Evolutionary conservation across 1,140 invertebrate species (phyloP).

Genomic region (Drosophila rufa): DNA sequence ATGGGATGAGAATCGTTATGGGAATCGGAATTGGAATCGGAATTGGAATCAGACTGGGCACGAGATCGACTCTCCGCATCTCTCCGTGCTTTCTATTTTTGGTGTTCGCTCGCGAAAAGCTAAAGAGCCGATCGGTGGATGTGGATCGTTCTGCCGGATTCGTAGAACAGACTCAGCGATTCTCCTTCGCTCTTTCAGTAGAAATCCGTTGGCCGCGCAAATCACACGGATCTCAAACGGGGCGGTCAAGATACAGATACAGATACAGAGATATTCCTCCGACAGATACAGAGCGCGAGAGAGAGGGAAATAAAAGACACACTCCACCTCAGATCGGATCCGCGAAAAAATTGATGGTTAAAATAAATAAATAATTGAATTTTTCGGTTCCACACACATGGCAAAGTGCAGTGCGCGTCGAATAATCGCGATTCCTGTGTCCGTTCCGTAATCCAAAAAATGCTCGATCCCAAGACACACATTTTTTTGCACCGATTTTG

Average conservation of each 20-base stretch:
- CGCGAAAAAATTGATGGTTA: constrained; percentile 51
- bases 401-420: constrained; percentile 64
- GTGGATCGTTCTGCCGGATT: constrained; percentile 24
- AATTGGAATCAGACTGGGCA: constrained; percentile 2
- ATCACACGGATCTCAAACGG: constrained; percentile 55
- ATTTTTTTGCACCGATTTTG: constrained; percentile 26
- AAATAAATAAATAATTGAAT: constrained; percentile 75
- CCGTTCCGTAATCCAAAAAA: constrained; percentile 33
- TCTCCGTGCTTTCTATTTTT: constrained; percentile 68
- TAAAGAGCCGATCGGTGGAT: constrained; percentile 40
- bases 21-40: constrained; percentile 9
- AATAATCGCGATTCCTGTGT: constrained; percentile 32
- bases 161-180: constrained; percentile 58
- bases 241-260: constrained; percentile 28
- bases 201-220: constrained; percentile 74
- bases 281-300: constrained; percentile 16
- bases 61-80: constrained; percentile 14
- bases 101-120: constrained; percentile 67
- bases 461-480: constrained; percentile 41
- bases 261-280: constrained; percentile 2
- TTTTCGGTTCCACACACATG: constrained; percentile 51
- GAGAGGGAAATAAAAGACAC: constrained; percentile 46
- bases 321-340: constrained; percentile 43
- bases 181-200: constrained; percentile 59
- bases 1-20: constrained; percentile 3